Conservation (phyloP, 2,113 vertebrate species). For the Odobenus rosmarus region DNA sequence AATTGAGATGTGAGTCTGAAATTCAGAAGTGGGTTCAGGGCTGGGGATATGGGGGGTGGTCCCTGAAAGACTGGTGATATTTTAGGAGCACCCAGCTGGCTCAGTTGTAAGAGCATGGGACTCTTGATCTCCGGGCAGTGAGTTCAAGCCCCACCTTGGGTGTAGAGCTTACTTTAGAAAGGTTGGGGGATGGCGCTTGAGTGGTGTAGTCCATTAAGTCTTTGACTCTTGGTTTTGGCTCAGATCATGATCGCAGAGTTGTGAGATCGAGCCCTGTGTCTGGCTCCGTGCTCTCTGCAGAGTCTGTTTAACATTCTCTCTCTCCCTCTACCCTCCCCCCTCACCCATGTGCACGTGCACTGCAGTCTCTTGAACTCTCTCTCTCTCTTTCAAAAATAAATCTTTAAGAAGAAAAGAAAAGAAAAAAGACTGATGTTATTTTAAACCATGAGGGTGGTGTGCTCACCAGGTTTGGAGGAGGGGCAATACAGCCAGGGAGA, state of each 20-base stretch:
- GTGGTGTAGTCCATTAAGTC: not conserved
- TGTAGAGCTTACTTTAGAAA: not conserved
- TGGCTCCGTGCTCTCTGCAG: not conserved
- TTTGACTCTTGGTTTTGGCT: not conserved
- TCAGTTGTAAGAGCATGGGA: not conserved
- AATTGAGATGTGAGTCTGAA: not conserved
- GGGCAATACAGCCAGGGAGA: not conserved
- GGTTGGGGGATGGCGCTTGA: rapidly evolving
- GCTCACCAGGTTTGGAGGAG: not conserved
- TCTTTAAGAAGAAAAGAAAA: not conserved
- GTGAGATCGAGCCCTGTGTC: not conserved
- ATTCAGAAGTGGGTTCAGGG: not conserved
- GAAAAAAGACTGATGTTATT: not conserved
- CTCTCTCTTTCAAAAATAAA: not conserved
- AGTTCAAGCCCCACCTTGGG: not conserved
- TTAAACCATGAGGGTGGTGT: not conserved
- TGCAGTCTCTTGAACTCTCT: not conserved
- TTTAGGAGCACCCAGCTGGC: not conserved
- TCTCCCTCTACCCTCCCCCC: not conserved
- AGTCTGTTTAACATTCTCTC: not conserved
- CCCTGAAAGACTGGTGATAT: not conserved
- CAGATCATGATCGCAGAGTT: not conserved
- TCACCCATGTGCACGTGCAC: not conserved
- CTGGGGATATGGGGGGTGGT: too few relatives aligned
- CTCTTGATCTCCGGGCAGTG: not conserved